Evolutionary conservation across 2,888 invertebrate species (phyloP), one percentile per base, ranked within the genome.

Genomic region (Mythimna ferrago): DNA sequence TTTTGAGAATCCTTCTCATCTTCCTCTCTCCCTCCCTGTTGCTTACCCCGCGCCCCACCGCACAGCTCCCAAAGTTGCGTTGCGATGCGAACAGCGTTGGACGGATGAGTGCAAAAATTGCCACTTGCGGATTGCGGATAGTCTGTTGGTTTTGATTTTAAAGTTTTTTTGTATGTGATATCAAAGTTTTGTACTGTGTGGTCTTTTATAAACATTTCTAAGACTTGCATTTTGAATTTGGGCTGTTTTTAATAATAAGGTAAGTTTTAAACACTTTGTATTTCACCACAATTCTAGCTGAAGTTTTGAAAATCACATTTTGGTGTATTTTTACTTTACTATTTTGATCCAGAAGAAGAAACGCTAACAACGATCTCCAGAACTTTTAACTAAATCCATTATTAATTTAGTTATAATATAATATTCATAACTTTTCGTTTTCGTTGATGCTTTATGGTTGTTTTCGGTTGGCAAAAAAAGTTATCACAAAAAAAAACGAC

Each of bases 261-360:
- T 80, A 65, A 73, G 73, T 65, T 19, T 16, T 35, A 0, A 35
- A 19, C 10, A n/a, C 48, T 11, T 10, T 7, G 11, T 51, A 73
- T 73, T 80, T 82, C 80, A 65, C 14, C 69, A 80, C 32, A 21
- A 21, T 67, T 54, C 9, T 63, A 53, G 11, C 53, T 67, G n/a
- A 67, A 73, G 54, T 82, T 32, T 80, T 58, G 16, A 62, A 67
- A 66, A 41, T 81, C 57, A 60, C 53, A 61, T 63, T 81, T 66
- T 70, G n/a, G 6, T 21, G 10, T 0, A 44, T 19, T 35, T 32
- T 56, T 16, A 19, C 61, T 16, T 48, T 26, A 21, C 14, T 62
- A 26, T 7, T 38, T 16, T 0, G 41, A 53, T 9, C 11, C 10
- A 60, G 11, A 35, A 10, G 35, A 51, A 38, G 35, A 44, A 63